Base-by-base conservation (phyloP, 2,888 invertebrate genomes). In the Mantis religiosa region DNA sequence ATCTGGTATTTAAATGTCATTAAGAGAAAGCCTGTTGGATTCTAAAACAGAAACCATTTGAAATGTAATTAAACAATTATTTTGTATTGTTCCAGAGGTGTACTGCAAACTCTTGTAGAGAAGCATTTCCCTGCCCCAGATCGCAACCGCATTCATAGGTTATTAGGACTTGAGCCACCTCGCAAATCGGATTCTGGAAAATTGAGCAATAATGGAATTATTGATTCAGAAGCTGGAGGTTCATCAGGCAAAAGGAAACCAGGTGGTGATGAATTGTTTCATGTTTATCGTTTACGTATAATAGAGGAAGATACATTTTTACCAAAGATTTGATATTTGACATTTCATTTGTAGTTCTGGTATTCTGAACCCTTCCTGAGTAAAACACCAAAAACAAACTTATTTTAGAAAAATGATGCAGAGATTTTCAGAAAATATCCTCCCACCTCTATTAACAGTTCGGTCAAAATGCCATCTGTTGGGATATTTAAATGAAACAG, bases 111-210 rank as follows among this genome's bases (percentile, higher is more conserved):
- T 0, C 94, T 99, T 89, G 98, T 99, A 0, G 99, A 99, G 93
- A 99, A 99, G 93, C 99, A 99, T 93, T 99, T 99, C 93, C 99
- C 99, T 0, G 98, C 99, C 0, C 98, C 99, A 6, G 98, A 99
- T 94, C 94, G 98, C 87, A 96, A 96, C 93, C 95, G 97, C 90
- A 97, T 97, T 91, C 96, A 96, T 92, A 95, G 97, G 15, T 94
- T 98, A 89, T 94, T 98, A 85, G 97, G 94, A 4, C 87, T 92
- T 85, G 92, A 92, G 54, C 90, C 91, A 25, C 89, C 90, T 41
- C 91, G 90, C 83, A 92, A 92, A 87, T 87, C 87, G 28, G 91
- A 92, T 41, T 91, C 91, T 87, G 87, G 92, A 91, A 82, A 92
- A 88, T 91, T 91, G 25, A 92, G 92, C 91, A 91, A 92, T 90